Base-by-base conservation (phyloP, 2,888 invertebrate genomes). In the Xanthostigma xanthostigma region DNA sequence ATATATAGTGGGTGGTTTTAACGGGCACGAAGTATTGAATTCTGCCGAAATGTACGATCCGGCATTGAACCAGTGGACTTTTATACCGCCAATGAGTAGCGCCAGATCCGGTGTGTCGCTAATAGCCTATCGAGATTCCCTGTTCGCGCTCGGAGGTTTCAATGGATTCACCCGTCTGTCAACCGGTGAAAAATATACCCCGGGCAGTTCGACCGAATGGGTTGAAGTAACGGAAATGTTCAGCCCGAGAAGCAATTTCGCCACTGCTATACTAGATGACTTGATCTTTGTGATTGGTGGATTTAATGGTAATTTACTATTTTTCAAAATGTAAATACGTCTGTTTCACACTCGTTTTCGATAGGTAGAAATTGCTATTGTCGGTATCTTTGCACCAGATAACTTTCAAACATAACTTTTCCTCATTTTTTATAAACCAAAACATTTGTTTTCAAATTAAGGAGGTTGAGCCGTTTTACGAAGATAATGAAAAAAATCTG, bases 231-330 rank as follows among this genome's bases (percentile, higher is more conserved):
- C 79, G 0, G 77, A 79, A 55, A 88, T 90, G 89, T 74, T 76
- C 58, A 78, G 77, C 50, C 79, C 83, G 0, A 70, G 89, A 45
- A 88, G 88, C 62, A 90, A 90, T 64, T 89, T 89, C 61, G 85
- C 86, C 1, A 78, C 83, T 0, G 84, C 78, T 4, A 72, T 84
- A 45, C 64, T 88, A 45, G 86, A 88, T 54, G 81, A 81, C 55
- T 75, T 75, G 70, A 79, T 91, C 51, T 86, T 82, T 62, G 87
- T 81, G 33, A 83, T 89, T 51, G 90, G 90, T 42, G 90, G 89
- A 17, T 90, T 86, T 64, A 84, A 88, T 62, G 88, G 88, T 78
- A 66, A 60, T 59, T 54, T 46, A 36, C 41, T 45, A 27, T 27
- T 27, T 27, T 27, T 27, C 6, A 27, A 6, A 27, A 27, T 6